Percentiles rank a stretch among this genome's conserved stretches.
These are phyloP conservation scores for Phainopepla nitens DNA, from an alignment of 2,113 vertebrate species.

Conservation along the genomic window DNA sequence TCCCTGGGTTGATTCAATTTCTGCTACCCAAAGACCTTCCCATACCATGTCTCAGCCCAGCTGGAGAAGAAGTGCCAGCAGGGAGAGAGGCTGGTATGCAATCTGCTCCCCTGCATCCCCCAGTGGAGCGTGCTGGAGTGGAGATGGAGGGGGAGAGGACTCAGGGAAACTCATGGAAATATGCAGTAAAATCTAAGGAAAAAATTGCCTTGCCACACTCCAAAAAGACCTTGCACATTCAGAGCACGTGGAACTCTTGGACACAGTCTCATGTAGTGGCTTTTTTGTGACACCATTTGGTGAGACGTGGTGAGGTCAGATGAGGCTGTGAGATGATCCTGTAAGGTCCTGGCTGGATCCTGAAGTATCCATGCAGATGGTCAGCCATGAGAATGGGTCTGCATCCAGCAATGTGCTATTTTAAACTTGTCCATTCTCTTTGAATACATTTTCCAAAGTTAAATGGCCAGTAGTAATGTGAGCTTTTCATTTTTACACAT, in stretches of 20 bases:
- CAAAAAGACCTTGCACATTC: background rate
- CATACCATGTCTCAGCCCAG: background rate
- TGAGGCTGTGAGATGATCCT: background rate
- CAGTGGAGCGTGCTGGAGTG: rapidly evolving
- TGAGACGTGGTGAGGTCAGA: rapidly evolving
- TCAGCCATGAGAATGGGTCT: background rate
- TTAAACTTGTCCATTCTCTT: background rate
- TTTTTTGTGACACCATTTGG: background rate
- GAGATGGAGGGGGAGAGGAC: background rate
- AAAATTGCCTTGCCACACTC: background rate
- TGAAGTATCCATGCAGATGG: background rate
- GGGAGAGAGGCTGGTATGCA: background rate
- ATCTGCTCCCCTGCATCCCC: background rate
- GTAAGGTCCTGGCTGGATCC: background rate
- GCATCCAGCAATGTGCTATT: background rate
- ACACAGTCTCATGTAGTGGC: background rate
- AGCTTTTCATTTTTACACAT: background rate
- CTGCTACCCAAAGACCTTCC: background rate
- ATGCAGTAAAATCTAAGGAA: background rate
- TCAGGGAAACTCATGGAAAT: background rate
- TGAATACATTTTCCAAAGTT: background rate
- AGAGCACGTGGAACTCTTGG: background rate
- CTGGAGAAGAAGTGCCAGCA: background rate
- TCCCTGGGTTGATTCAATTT: background rate
- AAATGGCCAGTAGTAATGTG: background rate